Evolutionary conservation across 2,797 vertebrate species (phyloP), one percentile per base, ranked within the genome.

Genomic region (Apogon hyalosoma): DNA sequence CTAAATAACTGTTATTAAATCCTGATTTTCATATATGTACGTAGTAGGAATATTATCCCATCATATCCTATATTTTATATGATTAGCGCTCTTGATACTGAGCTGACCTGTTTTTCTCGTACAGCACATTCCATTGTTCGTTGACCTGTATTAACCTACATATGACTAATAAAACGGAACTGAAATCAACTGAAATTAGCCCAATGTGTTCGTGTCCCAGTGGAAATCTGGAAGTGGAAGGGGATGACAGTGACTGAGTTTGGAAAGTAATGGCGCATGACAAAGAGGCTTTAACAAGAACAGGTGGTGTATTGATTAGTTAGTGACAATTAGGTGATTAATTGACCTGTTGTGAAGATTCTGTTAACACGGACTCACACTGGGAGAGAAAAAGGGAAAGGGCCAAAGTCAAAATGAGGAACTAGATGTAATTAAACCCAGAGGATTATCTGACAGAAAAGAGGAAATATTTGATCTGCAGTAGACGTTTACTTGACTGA

Each of bases 241-340:
- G 31, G 31, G 62, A 64, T 38, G 7, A 49, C 24, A 54, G 58
- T 57, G 67, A 75, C 63, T 38, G 41, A 80, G 48, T 18, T 58
- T 51, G 61, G 51, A 50, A 73, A 51, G 73, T 82, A 88, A 90
- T 89, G 87, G 85, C 67, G 75, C 80, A 48, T 75, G 79, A 88
- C 79, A 64, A 73, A 71, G 53, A 48, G 50, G 38, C 33, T 45
- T 87, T 73, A 79, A 75, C 62, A 74, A 67, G 70, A 82, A 82
- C 77, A 84, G 69, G 82, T 79, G 75, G 72, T 57, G 69, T 69
- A 63, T 71, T 76, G 75, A 73, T 78, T 33, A 7, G 61, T 79
- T 57, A 59, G 52, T 62, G 75, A 52, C 66, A 66, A 79, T 83
- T 48, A 75, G 75, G 56, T 63, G 63, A 78, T 86, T 80, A 65